These are phyloP conservation scores for Stenopsyche tienmushanensis DNA, from an alignment of 1,140 invertebrate genomes.

Conservation along the genomic window DNA sequence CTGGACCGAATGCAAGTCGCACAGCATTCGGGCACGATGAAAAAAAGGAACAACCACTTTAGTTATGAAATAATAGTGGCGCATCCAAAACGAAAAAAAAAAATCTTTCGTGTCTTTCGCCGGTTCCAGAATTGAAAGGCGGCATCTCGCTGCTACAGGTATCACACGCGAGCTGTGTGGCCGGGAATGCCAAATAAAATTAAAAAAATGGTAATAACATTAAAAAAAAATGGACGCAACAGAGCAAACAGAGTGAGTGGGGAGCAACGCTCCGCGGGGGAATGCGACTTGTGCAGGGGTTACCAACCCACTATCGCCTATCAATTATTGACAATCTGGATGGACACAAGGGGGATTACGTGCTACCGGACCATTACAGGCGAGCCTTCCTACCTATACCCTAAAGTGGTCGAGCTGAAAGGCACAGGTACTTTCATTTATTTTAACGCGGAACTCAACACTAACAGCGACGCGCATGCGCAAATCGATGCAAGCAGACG, in stretches of 20 bases:
- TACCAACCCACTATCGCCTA: not conserved
- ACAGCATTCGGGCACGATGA: too few species aligned
- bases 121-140: slow-evolving; percentile 38
- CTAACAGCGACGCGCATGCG: too few species aligned
- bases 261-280: not conserved
- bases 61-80: too few species aligned
- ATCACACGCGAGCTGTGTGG: slow-evolving; percentile 40
- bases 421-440: not conserved
- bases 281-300: too few species aligned
- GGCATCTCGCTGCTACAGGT: slow-evolving; percentile 37
- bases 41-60: too few species aligned
- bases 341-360: not conserved
- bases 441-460: too few species aligned
- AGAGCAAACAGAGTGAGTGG: slow-evolving; percentile 1
- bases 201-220: slow-evolving; percentile 37
- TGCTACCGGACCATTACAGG: not conserved
- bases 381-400: too few species aligned
- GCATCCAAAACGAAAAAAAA: too few species aligned
- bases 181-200: slow-evolving; percentile 40
- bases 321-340: too few species aligned
- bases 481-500: too few species aligned
- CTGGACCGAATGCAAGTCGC: too few species aligned
- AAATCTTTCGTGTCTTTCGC: too few species aligned
- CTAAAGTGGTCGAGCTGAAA: not conserved
- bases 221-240: slow-evolving; percentile 25